A percentile compares a stretch with the other conserved stretches of the same genome.
phyloP scores from a whole-genome alignment of 2,888 invertebrate genomes.

The Agrochola macilenta region DNA sequence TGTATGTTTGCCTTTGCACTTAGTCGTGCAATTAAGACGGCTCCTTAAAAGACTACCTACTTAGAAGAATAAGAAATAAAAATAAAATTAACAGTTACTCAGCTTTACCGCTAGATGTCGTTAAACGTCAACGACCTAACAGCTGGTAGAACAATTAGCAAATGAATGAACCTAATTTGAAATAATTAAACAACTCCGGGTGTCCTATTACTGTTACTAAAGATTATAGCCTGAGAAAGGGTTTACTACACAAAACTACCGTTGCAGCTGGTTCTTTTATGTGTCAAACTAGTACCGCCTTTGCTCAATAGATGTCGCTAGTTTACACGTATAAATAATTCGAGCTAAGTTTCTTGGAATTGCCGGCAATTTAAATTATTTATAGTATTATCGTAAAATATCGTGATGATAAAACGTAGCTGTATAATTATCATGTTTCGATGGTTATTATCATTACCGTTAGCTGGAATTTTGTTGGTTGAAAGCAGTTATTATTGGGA shows the following conservation, averaged over 20 bases:
- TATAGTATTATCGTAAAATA: conserved; percentile 33
- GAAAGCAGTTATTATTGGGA: background rate
- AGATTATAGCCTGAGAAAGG: conserved; percentile 67
- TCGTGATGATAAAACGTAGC: conserved; percentile 18
- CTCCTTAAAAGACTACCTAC: conserved; percentile 24
- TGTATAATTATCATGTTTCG: conserved; percentile 30
- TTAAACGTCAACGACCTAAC: conserved; percentile 63
- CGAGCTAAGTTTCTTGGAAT: background rate
- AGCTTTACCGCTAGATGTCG: conserved; percentile 74
- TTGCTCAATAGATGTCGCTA: conserved; percentile 78
- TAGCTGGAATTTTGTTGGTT: conserved; percentile 12
- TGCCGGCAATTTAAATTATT: conserved; percentile 11
- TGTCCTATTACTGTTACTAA: conserved; percentile 66
- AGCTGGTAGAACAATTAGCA: conserved; percentile 61
- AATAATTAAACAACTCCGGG: conserved; percentile 69
- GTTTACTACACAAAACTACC: conserved; percentile 70
- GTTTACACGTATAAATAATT: conserved; percentile 25
- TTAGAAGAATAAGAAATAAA: conserved; percentile 32
- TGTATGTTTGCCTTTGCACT: conserved; percentile 42
- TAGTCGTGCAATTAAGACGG: conserved; percentile 27
- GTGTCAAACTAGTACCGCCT: conserved; percentile 75
- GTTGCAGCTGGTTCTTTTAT: conserved; percentile 74
- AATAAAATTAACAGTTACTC: conserved; percentile 58
- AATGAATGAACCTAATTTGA: conserved; percentile 70
- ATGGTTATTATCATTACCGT: conserved; percentile 37